phyloP scores from a whole-genome alignment of 2,888 invertebrate genomes.

The Sepioteuthis lessoniana region DNA sequence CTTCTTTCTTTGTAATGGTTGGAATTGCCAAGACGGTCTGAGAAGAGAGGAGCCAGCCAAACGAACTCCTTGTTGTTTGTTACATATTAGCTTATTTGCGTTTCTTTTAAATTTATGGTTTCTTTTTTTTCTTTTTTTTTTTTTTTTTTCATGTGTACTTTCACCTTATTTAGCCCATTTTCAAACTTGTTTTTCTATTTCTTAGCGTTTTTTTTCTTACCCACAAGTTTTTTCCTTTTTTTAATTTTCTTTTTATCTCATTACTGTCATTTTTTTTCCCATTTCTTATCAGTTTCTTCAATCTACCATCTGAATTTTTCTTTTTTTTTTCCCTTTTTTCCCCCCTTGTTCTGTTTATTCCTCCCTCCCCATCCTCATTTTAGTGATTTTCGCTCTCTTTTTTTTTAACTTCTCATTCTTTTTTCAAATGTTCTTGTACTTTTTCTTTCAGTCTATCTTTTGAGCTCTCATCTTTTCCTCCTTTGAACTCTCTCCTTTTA shows the following conservation, averaged over 20 bases:
- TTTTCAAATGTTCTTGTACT: too few species aligned
- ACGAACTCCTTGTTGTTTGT: conserved; percentile 9
- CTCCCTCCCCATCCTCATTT: too few species aligned
- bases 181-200: background rate
- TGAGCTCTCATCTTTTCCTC: too few species aligned
- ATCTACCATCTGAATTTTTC: background rate
- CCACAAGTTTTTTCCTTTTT: background rate
- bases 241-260: background rate
- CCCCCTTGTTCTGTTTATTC: too few species aligned
- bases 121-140: background rate
- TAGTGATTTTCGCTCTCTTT: too few species aligned
- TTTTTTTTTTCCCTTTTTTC: background rate
- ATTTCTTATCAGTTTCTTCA: background rate
- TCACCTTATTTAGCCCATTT: background rate
- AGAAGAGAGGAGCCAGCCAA: background rate
- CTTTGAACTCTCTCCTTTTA: too few species aligned
- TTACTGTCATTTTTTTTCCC: background rate
- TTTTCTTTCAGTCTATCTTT: too few species aligned
- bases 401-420: too few species aligned
- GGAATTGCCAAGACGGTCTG: background rate
- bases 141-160: background rate
- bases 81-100: background rate
- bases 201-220: background rate
- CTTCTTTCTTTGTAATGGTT: background rate
- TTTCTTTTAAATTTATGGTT: background rate